phyloP scores from a whole-genome alignment of 2,888 invertebrate genomes.

The Malthinus flaveolus region DNA sequence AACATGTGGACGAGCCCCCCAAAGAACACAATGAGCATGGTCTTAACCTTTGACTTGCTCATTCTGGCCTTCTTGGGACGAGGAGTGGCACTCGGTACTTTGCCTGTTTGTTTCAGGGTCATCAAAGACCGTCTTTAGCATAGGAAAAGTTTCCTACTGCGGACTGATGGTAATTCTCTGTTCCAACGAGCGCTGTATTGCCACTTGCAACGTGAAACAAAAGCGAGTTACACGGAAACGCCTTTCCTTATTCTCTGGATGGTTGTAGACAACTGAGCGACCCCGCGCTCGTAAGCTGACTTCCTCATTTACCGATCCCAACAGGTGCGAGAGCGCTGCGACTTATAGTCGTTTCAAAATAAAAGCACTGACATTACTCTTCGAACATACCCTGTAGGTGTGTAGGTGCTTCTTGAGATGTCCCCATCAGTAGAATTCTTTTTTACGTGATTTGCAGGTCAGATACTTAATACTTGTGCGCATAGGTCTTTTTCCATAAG shows the following conservation, averaged over 20 bases:
- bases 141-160: neutral
- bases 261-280: neutral
- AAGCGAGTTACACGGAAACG: neutral
- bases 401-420: too few relatives aligned
- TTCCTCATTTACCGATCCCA: neutral
- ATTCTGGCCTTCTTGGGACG: neutral
- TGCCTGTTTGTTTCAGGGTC: neutral
- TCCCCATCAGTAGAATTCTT: too few relatives aligned
- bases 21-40: neutral
- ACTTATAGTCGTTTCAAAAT: too few relatives aligned
- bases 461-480: too few relatives aligned
- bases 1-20: too few relatives aligned
- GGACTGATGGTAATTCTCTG: neutral
- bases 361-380: too few relatives aligned
- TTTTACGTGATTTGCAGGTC: too few relatives aligned
- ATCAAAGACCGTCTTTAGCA: neutral
- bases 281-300: neutral
- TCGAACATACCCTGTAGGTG: too few relatives aligned
- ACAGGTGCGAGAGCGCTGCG: neutral
- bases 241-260: neutral
- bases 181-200: neutral
- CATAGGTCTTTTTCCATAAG: too few relatives aligned
- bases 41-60: neutral
- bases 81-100: neutral
- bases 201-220: neutral